Evolutionary conservation across 2,113 vertebrate species (phyloP), one percentile per base, ranked within the genome.

Genomic region (Aptenodytes patagonicus): DNA sequence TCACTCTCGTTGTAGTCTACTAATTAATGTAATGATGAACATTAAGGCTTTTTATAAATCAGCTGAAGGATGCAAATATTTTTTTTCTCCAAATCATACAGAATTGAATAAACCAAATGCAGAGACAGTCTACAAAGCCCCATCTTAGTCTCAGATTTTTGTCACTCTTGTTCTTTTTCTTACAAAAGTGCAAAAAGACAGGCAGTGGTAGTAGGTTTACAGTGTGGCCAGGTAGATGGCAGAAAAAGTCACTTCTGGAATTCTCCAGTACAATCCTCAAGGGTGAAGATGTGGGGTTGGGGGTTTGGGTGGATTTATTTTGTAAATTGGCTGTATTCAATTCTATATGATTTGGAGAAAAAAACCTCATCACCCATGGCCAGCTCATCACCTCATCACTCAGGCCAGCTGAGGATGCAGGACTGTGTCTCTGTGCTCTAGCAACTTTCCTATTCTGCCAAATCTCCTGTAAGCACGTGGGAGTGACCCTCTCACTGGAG

Each of bases 1-100:
- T 87, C 57, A 79, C 20, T 76, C 54, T 91, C 1, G 0, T 51
- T 60, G 25, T 77, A 83, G 66, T 66, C 78, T 76, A 80, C 92
- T 92, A 87, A 90, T 89, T 89, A 95, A 95, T 78, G 72, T 64
- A 89, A 94, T 94, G 52, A 95, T 40, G 38, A 90, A 82, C 57
- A 78, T 77, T 81, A 94, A 78, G 44, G 20, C 6, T 78, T 92
- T 95, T 78, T 68, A 88, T 65, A 96, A 89, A 83, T 79, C 24
- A 83, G 75, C 29, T 77, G 68, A 90, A 92, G 46, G 79, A 90
- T 61, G 58, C 21, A 77, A 57, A 9, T 40, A 15, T 62, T 60
- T 69, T 77, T 90, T 93, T 96, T 54, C 47, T 66, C 18, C 21
- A 92, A 80, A 83, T 86, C 42, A 46, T n/a, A 47, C 8, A 32